phyloP scores from a whole-genome alignment of 2,888 invertebrate species.

The Apantesis nais region DNA sequence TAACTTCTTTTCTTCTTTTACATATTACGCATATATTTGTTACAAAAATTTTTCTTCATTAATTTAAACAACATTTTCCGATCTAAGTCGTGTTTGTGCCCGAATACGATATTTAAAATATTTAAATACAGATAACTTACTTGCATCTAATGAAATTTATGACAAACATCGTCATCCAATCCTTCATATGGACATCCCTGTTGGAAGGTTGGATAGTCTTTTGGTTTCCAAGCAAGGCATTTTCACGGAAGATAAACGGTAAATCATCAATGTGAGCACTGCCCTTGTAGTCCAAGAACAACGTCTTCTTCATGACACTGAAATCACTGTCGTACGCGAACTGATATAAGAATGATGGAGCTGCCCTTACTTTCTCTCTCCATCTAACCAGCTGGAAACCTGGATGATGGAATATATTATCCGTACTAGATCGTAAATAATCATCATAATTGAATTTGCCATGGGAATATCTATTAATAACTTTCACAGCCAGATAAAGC shows the following conservation, averaged over 20 bases:
- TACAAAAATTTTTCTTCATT: too few relatives aligned
- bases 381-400: slow-evolving; percentile 47
- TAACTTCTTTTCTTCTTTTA: too few relatives aligned
- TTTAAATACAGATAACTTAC: slow-evolving; percentile 19
- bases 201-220: slow-evolving; percentile 24
- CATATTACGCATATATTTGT: too few relatives aligned
- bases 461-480: slow-evolving; percentile 41
- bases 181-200: slow-evolving; percentile 44
- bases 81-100: background rate
- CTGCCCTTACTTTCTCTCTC: slow-evolving; percentile 42
- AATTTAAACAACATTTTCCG: too few relatives aligned
- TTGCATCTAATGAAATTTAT: slow-evolving; percentile 40
- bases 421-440: slow-evolving; percentile 34
- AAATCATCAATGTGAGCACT: slow-evolving; percentile 76
- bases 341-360: slow-evolving; percentile 75
- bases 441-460: slow-evolving; percentile 35
- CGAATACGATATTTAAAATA: background rate
- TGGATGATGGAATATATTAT: slow-evolving; percentile 47
- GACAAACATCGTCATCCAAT: slow-evolving; percentile 41
- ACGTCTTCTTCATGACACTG: slow-evolving; percentile 64
- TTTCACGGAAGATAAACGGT: slow-evolving; percentile 67
- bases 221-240: slow-evolving; percentile 39
- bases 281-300: slow-evolving; percentile 59
- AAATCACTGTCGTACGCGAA: slow-evolving; percentile 73
- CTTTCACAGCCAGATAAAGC: slow-evolving; percentile 31